Conservation (phyloP, 2,888 invertebrate genomes). For the Sarcophaga carnaria region DNA sequence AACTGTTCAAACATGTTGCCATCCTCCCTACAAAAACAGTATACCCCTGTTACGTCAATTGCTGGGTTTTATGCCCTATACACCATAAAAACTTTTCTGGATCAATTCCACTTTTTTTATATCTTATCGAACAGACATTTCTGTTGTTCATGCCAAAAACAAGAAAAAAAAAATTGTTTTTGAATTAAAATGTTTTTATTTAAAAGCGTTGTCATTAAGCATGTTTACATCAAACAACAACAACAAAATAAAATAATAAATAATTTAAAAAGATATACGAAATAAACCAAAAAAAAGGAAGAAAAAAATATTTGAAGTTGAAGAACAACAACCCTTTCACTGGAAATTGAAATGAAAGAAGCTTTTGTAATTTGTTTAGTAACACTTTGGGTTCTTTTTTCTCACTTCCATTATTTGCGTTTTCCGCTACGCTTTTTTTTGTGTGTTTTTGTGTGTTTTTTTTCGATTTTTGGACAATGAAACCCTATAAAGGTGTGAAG, state of each 20-base stretch:
- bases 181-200: conserved; percentile 3
- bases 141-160: not conserved
- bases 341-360: conserved; percentile 35
- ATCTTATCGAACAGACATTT: not conserved
- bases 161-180: not conserved
- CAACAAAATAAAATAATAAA: conserved; percentile 13
- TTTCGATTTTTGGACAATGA: conserved; percentile 48
- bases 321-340: conserved; percentile 47
- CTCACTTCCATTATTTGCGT: not conserved
- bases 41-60: too few species aligned
- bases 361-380: conserved; percentile 64
- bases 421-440: not conserved
- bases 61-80: too few species aligned
- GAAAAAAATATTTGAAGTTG: conserved; percentile 1
- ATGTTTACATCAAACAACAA: conserved; percentile 3
- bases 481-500: conserved; percentile 71
- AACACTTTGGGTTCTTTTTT: conserved; percentile 53
- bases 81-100: too few species aligned
- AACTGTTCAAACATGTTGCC: too few species aligned
- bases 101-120: not conserved
- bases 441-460: not conserved
- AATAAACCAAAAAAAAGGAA: not conserved
- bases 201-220: not conserved
- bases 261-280: not conserved
- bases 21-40: too few species aligned